These are phyloP conservation scores for Leptopilina clavipes DNA, from an alignment of 1,140 invertebrate species.

Conservation along the genomic window DNA sequence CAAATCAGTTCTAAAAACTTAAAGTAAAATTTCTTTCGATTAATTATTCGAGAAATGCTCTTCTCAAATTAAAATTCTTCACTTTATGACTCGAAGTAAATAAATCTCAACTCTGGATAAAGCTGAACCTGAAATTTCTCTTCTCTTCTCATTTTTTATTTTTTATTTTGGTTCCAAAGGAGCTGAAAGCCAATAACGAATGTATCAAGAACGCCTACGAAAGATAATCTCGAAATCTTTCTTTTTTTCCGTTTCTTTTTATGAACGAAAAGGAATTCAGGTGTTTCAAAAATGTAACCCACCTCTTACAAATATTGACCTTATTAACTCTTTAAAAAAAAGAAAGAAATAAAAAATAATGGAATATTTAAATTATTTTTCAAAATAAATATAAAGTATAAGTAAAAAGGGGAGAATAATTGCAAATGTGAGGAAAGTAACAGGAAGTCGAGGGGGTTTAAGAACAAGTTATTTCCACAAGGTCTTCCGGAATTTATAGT, in stretches of 20 bases:
- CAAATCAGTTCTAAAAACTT: no score
- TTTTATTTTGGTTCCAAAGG: slow-evolving; percentile 6
- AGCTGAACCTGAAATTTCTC: not conserved
- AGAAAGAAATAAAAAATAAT: not conserved
- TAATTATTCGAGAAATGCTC: not conserved
- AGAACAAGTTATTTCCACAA: slow-evolving; percentile 5
- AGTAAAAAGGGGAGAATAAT: not conserved
- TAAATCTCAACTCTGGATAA: slow-evolving; percentile 9
- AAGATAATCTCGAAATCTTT: slow-evolving; percentile 4
- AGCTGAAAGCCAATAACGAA: slow-evolving; percentile 31
- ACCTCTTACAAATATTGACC: not conserved
- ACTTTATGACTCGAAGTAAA: slow-evolving; percentile 2
- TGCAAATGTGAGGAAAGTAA: not conserved
- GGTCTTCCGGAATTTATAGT: not conserved
- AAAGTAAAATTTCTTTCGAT: not conserved
- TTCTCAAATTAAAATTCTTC: not conserved
- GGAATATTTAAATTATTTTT: not conserved
- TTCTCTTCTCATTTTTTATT: slow-evolving; percentile 17
- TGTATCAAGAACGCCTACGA: slow-evolving; percentile 32
- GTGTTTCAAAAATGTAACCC: not conserved
- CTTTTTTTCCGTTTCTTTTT: slow-evolving; percentile 13
- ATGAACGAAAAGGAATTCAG: slow-evolving; percentile 17
- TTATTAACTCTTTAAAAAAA: not conserved
- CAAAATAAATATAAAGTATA: not conserved
- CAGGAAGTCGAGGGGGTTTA: not conserved